Base-by-base conservation (phyloP, 2,797 vertebrate species). In the Sebastes wilsoni region DNA sequence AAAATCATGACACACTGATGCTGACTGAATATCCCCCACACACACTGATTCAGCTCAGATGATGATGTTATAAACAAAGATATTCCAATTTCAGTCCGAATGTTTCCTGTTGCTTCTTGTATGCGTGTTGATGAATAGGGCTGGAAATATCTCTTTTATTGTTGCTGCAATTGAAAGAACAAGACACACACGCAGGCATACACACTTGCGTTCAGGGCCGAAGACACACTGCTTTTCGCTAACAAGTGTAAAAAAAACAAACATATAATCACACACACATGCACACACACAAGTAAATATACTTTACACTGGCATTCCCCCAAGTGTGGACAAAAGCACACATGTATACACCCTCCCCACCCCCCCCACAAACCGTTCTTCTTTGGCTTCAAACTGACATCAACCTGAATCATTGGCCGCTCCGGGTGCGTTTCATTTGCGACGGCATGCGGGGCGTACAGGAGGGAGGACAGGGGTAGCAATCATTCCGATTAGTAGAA, bases 401-500 rank as follows among this genome's bases (percentile, higher is more conserved):
- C 65, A 65, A 77, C 69, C 55, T 79, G 82, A 83, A 72, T 87
- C 75, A 87, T 71, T 2, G 13, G 32, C 4, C 4, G 20, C 71
- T 71, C 62, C 0, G 11, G 22, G 60, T 78, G 81, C 3, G 20
- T 56, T 77, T 82, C 54, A 74, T 66, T 74, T 4, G 4, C 4
- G 16, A 28, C 20, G 13, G 34, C 25, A 3, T 69, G 67, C 76
- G 22, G 77, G 30, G 73, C 55, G 28, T 25, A 68, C 1, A 10
- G 56, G 66, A 66, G 64, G 61, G 64, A 79, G 46, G 70, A 71
- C 8, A 3, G 75, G 72, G 61, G 30, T 52, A 76, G 60, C 84
- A 85, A 87, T 88, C 87, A 88, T 69, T n/a, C 27, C 49, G 70
- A 90, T 92, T 87, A 86, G 73, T 36, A 54, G 66, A 82, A 79